Evolutionary conservation across 2,888 invertebrate genomes (phyloP), one percentile per base, ranked within the genome.

Genomic region (Eutolmus rufibarbis): DNA sequence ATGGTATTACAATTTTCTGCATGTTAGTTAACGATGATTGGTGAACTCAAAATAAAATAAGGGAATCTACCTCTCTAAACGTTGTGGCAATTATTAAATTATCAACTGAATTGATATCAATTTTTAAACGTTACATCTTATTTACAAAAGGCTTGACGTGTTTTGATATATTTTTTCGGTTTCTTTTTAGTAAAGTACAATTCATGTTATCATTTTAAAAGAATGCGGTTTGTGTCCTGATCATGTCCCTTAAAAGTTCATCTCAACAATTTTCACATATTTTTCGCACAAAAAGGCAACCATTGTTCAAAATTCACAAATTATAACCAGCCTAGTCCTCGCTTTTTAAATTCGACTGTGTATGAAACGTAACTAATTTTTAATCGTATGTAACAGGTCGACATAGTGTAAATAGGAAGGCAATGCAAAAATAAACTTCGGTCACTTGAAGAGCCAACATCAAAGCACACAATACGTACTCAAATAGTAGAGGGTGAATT

Each of bases 391-490:
- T 94, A 86, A 94, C 94, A 89, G 94, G 94, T 90, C 94, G 94
- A 91, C 95, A 95, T 90, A 94, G 93, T 28, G 94, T 94, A 86
- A 94, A 93, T 89, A 95, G 93, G 91, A 95, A 97, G 90, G 97
- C 94, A 89, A 97, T 77, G 43, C 84, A 92, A 89, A 91, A 92
- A 91, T 91, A 92, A 89, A 92, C 89, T 90, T 92, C 92, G 81
- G 97, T 93, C 9, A 95, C 94, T 91, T 98, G 96, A 91, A 98
- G 95, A 90, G 95, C 95, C 81, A 98, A 93, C 94, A 97, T 96
- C 90, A 98, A 96, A 74, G 96, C 95, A 92, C 97, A 96, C 91
- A 98, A 95, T 89, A 98, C 97, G 90, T 97, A 96, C 93, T 98
- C 98, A 88, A 98, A 93, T 89, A 97, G 94, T 76, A 98, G 94